These are phyloP conservation scores for Glandiceps talaboti DNA, from an alignment of 53 echinoderm and acorn worm genomes.

Conservation along the genomic window DNA sequence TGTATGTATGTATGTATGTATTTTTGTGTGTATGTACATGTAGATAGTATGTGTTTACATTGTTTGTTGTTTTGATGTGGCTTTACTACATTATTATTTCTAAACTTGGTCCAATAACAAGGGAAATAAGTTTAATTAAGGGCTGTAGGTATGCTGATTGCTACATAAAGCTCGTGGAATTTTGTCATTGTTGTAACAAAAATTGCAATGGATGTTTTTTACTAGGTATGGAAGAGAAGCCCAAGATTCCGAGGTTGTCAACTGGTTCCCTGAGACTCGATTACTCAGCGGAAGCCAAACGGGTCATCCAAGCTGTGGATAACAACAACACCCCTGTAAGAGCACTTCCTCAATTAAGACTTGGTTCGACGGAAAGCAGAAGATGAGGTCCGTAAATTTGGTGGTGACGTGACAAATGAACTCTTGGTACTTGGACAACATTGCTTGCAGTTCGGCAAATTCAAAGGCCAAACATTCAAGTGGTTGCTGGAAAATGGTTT, in stretches of 20 bases:
- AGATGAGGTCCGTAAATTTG: neutral
- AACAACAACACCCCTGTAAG: neutral
- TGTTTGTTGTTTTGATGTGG: too few species aligned
- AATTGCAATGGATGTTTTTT: neutral
- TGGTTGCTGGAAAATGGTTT: conserved; percentile 42
- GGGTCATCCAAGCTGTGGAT: neutral
- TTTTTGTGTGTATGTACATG: too few species aligned
- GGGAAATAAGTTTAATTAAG: too few species aligned
- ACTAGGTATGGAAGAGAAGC: neutral
- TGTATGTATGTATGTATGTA: too few species aligned
- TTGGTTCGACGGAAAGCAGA: neutral
- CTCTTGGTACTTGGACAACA: neutral
- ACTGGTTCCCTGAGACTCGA: neutral
- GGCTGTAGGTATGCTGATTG: too few species aligned
- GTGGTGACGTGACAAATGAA: neutral
- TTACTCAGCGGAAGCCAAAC: neutral
- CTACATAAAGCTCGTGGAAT: too few species aligned
- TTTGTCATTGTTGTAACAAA: too few species aligned
- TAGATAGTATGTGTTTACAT: too few species aligned
- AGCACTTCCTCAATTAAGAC: neutral
- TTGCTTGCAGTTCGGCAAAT: conserved; percentile 16
- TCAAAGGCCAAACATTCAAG: conserved; percentile 33
- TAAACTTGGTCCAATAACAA: too few species aligned
- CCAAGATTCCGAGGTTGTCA: neutral
- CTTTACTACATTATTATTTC: too few species aligned